phyloP scores from a whole-genome alignment of 2,888 invertebrate genomes.

The Stenotaenia linearis region DNA sequence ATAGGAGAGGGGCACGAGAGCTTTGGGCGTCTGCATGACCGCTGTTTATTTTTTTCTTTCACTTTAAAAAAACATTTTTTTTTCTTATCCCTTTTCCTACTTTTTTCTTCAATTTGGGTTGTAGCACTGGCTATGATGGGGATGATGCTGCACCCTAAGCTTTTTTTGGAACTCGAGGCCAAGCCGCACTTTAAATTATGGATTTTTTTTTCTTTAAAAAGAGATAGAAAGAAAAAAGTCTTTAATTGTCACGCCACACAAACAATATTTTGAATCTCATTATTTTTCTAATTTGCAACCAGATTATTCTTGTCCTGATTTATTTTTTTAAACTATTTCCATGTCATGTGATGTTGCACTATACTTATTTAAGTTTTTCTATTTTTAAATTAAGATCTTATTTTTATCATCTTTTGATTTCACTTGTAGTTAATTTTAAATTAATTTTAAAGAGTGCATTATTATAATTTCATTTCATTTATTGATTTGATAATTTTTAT shows the following conservation, averaged over 20 bases:
- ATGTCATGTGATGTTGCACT: constrained; percentile 35
- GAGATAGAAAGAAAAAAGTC: background rate
- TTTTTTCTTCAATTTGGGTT: constrained; percentile 12
- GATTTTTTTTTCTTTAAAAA: constrained; percentile 7
- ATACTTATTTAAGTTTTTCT: constrained; percentile 24
- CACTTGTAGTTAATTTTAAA: too few relatives aligned
- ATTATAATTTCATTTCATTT: background rate
- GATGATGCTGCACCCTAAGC: constrained; percentile 26
- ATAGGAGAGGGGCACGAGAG: constrained; percentile 8
- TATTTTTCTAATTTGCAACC: constrained; percentile 33
- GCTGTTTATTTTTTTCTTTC: background rate
- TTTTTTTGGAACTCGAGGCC: constrained; percentile 5
- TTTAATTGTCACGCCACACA: constrained; percentile 17
- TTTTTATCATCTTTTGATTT: background rate
- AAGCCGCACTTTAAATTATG: background rate
- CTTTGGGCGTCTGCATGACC: constrained; percentile 6
- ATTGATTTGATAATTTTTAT: background rate
- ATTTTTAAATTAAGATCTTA: background rate
- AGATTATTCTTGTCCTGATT: constrained; percentile 38
- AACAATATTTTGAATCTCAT: constrained; percentile 12
- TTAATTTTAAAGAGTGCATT: background rate
- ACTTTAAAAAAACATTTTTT: background rate
- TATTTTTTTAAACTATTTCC: constrained; percentile 36
- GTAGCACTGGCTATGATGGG: constrained; percentile 24
- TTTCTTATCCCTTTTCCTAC: background rate